A percentile compares a stretch with the other conserved stretches of the same genome.
Evolutionary conservation across 1,140 invertebrate genomes (phyloP).

Genomic region (Pomacea maculata): DNA sequence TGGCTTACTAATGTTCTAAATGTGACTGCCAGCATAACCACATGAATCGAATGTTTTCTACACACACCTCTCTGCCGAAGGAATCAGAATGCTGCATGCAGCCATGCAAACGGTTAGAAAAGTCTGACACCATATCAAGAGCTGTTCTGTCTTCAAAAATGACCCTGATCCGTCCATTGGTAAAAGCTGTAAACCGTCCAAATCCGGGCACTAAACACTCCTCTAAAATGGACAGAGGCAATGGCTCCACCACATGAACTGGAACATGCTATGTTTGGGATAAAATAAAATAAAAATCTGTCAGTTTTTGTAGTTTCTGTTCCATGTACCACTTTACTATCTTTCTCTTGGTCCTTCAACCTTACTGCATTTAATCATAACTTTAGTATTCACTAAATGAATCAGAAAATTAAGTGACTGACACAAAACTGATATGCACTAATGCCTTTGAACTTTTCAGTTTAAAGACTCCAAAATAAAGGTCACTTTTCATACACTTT

Average conservation of each 20-base stretch:
- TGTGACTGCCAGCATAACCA: background rate
- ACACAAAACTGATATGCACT: too few relatives aligned
- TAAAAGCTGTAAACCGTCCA: constrained; percentile 48
- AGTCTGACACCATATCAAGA: constrained; percentile 47
- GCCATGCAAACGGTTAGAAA: constrained; percentile 32
- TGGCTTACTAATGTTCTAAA: too few relatives aligned
- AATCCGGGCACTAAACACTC: constrained; percentile 41
- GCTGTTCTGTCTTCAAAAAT: constrained; percentile 50
- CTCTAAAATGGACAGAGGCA: constrained; percentile 39
- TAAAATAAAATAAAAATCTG: background rate
- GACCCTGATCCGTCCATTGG: constrained; percentile 46
- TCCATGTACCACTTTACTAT: background rate
- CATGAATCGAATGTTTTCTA: background rate
- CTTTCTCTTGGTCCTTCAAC: background rate
- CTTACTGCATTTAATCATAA: background rate
- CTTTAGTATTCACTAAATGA: too few relatives aligned
- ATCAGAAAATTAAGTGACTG: too few relatives aligned
- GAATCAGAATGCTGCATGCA: constrained; percentile 37
- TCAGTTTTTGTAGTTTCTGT: background rate
- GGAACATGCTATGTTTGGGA: constrained; percentile 25
- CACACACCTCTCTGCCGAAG: too few relatives aligned
- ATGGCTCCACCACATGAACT: constrained; percentile 33
- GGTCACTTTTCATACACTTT: too few relatives aligned
- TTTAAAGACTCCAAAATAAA: too few relatives aligned
- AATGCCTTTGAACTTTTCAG: too few relatives aligned